Evolutionary conservation across 2,797 vertebrate genomes (phyloP).

Genomic region (Pelobates cultripes): DNA sequence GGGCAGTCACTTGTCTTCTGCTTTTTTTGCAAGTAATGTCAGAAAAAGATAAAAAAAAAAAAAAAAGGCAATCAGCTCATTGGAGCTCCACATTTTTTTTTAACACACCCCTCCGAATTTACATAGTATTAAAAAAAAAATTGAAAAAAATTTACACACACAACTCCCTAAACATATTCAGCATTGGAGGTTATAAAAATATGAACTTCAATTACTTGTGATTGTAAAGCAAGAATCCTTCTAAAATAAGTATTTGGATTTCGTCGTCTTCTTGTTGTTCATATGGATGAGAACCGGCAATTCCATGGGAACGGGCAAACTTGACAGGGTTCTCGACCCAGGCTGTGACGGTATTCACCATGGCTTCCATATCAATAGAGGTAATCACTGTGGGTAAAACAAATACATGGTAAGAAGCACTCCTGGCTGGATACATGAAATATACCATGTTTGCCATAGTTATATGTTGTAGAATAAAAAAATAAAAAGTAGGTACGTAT

Average conservation of each 20-base stretch:
- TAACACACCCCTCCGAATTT: too few relatives aligned
- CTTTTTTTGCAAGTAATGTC: too few relatives aligned
- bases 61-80: too few relatives aligned
- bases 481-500: slow-evolving; percentile 59
- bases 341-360: slow-evolving; percentile 87
- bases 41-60: too few relatives aligned
- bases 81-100: too few relatives aligned
- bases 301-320: slow-evolving; percentile 89
- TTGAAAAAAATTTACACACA: too few relatives aligned
- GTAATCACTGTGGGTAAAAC: slow-evolving; percentile 76
- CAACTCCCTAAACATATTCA: background rate
- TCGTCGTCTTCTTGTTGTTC: slow-evolving; percentile 66
- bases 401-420: background rate
- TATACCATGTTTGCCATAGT: background rate
- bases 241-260: slow-evolving; percentile 86
- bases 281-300: slow-evolving; percentile 68
- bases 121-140: too few relatives aligned
- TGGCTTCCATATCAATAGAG: slow-evolving; percentile 92
- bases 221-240: slow-evolving; percentile 95
- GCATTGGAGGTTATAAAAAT: background rate
- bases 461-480: slow-evolving; percentile 31
- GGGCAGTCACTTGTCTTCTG: too few relatives aligned
- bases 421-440: background rate
- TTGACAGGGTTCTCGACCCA: slow-evolving; percentile 89
- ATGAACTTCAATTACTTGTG: slow-evolving; percentile 74